Evolutionary conservation across 2,888 invertebrate species (phyloP), one percentile per base, ranked within the genome.

Genomic region (Nomada lathburiana): DNA sequence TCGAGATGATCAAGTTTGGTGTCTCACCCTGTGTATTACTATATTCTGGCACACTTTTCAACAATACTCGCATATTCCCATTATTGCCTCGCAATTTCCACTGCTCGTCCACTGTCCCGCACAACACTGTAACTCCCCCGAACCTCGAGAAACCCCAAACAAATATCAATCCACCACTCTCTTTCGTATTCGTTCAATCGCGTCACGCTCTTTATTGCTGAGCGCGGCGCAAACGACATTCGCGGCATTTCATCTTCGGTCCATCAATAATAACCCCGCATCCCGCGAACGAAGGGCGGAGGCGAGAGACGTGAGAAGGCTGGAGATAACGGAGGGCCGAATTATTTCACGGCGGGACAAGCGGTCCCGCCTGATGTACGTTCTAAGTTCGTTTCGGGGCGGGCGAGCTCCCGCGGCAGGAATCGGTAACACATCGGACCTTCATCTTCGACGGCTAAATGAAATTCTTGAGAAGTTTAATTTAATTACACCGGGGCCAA

Each of bases 401-500:
- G 72, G 26, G 62, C 73, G 47, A 10, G 72, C 79, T 81, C 77
- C 65, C 76, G 78, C 84, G 80, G 55, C 80, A 75, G 89, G 86
- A 88, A 91, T 91, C 88, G 92, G 90, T 91, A 90, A 91, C 91
- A 90, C 87, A 90, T 91, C 87, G 89, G 86, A 88, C 86, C 68
- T 76, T 84, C 84, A 86, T 88, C 88, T 86, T 79, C 81, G 78
- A 65, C 68, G 80, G 83, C 80, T 89, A 92, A 92, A 90, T 92
- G 91, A 91, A 92, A 92, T 92, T 92, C 91, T 92, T 92, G 88
- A 83, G 80, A 91, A 92, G 90, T 92, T 92, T 87, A 88, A 90
- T 91, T 91, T 91, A 89, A 91, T 91, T 91, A 90, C 87, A 90
- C 87, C 84, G 79, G 82, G 70, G 83, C 76, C 81, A 74, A 84